Evolutionary conservation across 1,140 invertebrate genomes (phyloP).

Genomic region (Caenorhabditis latens): DNA sequence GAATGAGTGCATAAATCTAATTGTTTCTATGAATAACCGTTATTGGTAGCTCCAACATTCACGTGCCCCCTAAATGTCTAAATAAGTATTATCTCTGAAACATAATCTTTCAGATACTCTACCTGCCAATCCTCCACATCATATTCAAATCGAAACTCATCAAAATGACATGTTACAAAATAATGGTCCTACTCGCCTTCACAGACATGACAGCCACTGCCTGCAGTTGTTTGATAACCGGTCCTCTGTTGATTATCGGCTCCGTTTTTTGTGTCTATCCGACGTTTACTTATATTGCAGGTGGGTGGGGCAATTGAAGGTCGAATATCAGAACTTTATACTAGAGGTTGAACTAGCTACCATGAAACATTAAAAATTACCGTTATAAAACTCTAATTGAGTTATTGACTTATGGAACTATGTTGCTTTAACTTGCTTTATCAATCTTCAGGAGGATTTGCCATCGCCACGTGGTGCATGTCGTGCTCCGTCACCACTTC

Average conservation of each 20-base stretch:
- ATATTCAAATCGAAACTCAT: conserved; percentile 51
- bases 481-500: conserved; percentile 12
- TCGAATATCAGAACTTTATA: no score
- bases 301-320: neutral
- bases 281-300: conserved; percentile 55
- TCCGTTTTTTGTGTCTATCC: conserved; percentile 55
- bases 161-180: conserved; percentile 54
- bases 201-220: conserved; percentile 44
- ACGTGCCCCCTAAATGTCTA: no score
- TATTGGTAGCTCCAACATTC: no score
- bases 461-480: conserved; percentile 32
- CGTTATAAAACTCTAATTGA: no score
- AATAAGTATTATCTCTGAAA: no score
- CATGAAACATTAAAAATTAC: no score
- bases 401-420: neutral
- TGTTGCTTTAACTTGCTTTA: neutral
- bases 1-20: no score
- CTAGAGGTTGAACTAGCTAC: no score
- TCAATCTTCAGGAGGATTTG: conserved; percentile 25
- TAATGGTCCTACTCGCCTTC: conserved; percentile 52
- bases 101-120: conserved; percentile 30
- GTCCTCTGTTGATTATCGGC: conserved; percentile 32
- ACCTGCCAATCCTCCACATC: conserved; percentile 51
- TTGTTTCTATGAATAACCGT: no score
- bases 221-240: conserved; percentile 42